Conservation (phyloP, 2,113 vertebrate species). For the Ceyx cyanopectus region DNA sequence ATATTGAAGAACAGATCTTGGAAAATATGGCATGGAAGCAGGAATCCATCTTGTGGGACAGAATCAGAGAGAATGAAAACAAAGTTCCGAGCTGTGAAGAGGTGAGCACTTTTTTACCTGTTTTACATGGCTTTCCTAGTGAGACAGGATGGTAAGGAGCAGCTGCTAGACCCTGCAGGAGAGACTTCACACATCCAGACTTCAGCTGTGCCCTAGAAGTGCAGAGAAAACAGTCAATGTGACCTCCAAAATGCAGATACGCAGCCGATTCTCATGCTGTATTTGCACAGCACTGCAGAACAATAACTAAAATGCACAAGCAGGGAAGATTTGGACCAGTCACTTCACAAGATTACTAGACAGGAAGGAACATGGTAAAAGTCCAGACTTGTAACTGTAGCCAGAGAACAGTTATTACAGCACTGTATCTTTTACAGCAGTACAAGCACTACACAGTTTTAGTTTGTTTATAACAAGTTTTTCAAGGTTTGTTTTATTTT, state of each 20-base stretch:
- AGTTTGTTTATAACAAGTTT: neutral
- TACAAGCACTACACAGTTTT: neutral
- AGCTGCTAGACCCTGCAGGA: neutral
- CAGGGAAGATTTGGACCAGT: neutral
- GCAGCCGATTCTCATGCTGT: neutral
- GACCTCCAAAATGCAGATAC: rapidly evolving
- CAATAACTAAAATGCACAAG: neutral
- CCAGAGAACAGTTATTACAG: neutral
- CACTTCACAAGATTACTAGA: neutral
- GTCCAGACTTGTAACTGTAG: neutral
- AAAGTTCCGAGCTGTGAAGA: conserved; percentile 88
- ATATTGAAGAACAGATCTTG: conserved; percentile 93
- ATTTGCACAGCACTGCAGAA: neutral
- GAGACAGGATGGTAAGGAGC: neutral
- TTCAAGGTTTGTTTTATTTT: neutral
- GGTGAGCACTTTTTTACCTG: conserved; percentile 33
- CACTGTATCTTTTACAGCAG: neutral
- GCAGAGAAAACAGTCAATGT: neutral
- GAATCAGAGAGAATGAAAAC: conserved; percentile 83
- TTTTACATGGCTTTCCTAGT: neutral
- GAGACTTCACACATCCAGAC: neutral
- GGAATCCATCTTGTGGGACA: conserved; percentile 90
- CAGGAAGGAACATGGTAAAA: neutral
- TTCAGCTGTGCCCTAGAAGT: neutral
- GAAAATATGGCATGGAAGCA: conserved; percentile 91